phyloP scores from a whole-genome alignment of 2,113 vertebrate species.

The Neolamprologus modestus region DNA sequence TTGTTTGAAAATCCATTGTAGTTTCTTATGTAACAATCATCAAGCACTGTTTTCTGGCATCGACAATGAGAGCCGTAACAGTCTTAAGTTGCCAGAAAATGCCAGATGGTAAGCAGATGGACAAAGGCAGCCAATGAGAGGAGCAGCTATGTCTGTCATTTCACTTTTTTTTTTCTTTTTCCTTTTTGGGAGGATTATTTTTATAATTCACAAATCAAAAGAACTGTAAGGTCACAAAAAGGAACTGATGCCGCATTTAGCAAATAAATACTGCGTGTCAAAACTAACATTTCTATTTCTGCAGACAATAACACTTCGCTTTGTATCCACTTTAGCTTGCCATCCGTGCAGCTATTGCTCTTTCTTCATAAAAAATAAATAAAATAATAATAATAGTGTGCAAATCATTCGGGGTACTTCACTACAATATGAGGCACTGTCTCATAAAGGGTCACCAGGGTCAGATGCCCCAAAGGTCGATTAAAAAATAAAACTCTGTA shows the following conservation, averaged over 20 bases:
- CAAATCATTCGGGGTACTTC: constrained; percentile 41
- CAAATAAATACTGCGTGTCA: constrained; percentile 36
- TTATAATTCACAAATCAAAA: constrained; percentile 17
- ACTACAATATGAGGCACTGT: constrained; percentile 68
- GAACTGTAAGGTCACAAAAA: not conserved
- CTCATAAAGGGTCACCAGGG: constrained; percentile 54
- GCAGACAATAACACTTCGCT: not conserved
- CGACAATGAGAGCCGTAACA: constrained; percentile 9
- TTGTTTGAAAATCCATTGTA: not conserved
- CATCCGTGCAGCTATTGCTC: constrained; percentile 6
- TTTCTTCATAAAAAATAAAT: not conserved
- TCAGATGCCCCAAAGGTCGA: constrained; percentile 38
- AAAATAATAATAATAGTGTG: constrained; percentile 24
- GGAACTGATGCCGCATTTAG: constrained; percentile 6
- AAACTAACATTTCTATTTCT: constrained; percentile 23
- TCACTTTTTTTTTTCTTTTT: not conserved
- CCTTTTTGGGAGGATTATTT: not conserved
- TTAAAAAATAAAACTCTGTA: constrained; percentile 62
- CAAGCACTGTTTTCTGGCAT: constrained; percentile 7
- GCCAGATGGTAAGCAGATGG: constrained; percentile 35
- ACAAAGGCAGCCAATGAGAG: constrained; percentile 53
- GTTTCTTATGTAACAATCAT: not conserved
- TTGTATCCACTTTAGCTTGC: not conserved
- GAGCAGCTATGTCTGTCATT: constrained; percentile 35
- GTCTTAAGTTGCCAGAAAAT: constrained; percentile 27